A percentile compares a stretch with the other conserved stretches of the same genome.
Conservation (phyloP, 1,140 invertebrate species). For the Drosophila nigromelanica region DNA sequence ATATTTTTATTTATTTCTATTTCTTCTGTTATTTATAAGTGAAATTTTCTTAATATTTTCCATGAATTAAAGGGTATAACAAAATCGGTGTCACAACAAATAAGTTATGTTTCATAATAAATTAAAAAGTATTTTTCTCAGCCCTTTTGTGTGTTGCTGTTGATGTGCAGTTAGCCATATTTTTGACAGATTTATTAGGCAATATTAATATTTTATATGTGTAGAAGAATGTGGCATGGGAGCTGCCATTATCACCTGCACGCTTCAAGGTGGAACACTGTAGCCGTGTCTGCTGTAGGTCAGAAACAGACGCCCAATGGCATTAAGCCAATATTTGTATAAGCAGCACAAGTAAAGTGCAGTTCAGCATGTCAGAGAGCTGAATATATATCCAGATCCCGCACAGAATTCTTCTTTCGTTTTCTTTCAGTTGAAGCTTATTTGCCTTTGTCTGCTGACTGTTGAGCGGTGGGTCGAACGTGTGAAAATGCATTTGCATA, state of each 20-base stretch:
- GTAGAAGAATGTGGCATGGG: conserved; percentile 41
- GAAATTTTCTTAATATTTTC: no score
- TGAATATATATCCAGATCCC: conserved; percentile 1
- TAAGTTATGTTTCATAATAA: conserved; percentile 1
- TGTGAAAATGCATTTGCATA: conserved; percentile 82
- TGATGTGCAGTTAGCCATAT: conserved; percentile 66
- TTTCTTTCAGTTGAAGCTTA: conserved; percentile 2
- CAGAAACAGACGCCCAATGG: conserved; percentile 12
- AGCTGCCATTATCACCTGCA: conserved; percentile 69
- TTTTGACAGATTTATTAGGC: conserved; percentile 79
- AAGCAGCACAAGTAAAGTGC: not conserved
- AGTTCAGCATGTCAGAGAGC: conserved; percentile 5
- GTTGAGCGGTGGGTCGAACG: conserved; percentile 45
- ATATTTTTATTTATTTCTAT: no score
- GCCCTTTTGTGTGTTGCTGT: conserved; percentile 22
- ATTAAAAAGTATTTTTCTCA: conserved; percentile 13
- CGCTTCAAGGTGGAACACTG: conserved; percentile 6
- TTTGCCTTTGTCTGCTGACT: conserved; percentile 58
- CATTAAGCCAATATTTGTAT: conserved; percentile 30
- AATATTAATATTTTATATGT: conserved; percentile 72
- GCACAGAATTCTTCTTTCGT: not conserved
- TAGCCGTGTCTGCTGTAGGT: conserved; percentile 58
- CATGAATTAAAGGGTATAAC: not conserved
- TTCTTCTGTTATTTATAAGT: no score
- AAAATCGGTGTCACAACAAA: not conserved